A percentile compares a stretch with the other conserved stretches of the same genome.
These are phyloP conservation scores for Drosophila sechellia DNA, from an alignment of 1,140 invertebrate species.

Conservation along the genomic window DNA sequence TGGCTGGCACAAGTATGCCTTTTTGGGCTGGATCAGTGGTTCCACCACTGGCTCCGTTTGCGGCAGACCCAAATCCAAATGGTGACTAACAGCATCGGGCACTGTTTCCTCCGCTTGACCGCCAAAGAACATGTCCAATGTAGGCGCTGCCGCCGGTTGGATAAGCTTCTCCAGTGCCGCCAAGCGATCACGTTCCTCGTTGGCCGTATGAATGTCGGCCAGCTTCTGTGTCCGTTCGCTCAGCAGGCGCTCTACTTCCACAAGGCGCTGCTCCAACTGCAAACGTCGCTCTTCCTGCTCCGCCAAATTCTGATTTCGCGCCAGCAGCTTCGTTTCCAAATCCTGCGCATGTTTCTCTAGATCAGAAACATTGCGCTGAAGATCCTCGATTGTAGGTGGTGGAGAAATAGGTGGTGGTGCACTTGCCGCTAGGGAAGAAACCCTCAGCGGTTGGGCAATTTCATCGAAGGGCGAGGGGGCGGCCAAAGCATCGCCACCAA, in stretches of 20 bases:
- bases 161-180: constrained; percentile 54
- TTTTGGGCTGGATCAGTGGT: constrained; percentile 85
- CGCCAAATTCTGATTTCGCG: constrained; percentile 41
- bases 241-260: constrained; percentile 33
- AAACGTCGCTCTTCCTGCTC: constrained; percentile 54
- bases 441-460: constrained; percentile 55
- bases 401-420: constrained; percentile 14
- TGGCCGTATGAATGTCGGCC: constrained; percentile 13
- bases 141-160: constrained; percentile 34
- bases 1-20: constrained; percentile 85
- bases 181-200: constrained; percentile 53
- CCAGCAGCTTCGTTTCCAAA: constrained; percentile 60
- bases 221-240: constrained; percentile 48
- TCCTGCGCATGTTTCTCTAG: constrained; percentile 81
- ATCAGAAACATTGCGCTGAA: constrained; percentile 80
- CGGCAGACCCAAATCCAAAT: constrained; percentile 39
- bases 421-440: constrained; percentile 10
- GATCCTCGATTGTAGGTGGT: constrained; percentile 72
- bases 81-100: constrained; percentile 12
- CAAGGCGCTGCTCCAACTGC: constrained; percentile 53
- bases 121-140: constrained; percentile 77
- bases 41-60: constrained; percentile 82
- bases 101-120: constrained; percentile 17
- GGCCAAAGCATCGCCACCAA: constrained; percentile 50
- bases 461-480: constrained; percentile 76